These are phyloP conservation scores for Mellivora capensis DNA, from an alignment of 2,113 vertebrate genomes.

Conservation along the genomic window DNA sequence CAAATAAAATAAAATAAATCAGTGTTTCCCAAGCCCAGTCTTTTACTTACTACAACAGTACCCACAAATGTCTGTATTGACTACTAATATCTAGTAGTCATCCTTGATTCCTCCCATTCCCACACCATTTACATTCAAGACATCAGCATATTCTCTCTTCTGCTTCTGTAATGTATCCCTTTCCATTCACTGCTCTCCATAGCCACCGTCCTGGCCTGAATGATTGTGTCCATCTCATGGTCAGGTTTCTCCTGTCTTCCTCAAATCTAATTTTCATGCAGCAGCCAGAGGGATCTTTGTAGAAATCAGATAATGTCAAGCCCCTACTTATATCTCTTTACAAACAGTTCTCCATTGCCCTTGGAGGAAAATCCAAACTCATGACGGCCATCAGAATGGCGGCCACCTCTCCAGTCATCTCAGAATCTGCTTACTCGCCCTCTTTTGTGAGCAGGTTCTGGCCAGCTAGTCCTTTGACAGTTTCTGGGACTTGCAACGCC, in stretches of 20 bases:
- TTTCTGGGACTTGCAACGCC: not conserved
- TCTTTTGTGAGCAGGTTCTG: not conserved
- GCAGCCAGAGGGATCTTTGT: not conserved
- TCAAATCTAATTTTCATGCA: not conserved
- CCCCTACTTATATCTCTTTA: not conserved
- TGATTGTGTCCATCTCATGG: not conserved
- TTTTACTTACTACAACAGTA: not conserved
- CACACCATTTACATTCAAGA: too few species aligned
- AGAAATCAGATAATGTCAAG: not conserved
- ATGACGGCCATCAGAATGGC: fast-evolving
- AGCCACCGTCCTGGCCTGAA: not conserved
- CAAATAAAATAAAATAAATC: not conserved
- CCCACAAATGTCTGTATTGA: not conserved
- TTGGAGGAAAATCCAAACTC: not conserved
- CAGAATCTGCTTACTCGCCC: not conserved
- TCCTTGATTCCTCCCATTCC: not conserved
- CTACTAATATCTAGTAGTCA: not conserved
- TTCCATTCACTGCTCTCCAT: not conserved
- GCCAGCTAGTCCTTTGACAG: not conserved
- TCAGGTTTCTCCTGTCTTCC: not conserved
- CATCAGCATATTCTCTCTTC: not conserved
- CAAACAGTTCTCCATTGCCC: not conserved
- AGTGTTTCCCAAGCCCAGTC: not conserved
- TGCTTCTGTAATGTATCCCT: too few species aligned
- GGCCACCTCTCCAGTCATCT: not conserved